Conservation (phyloP, 2,888 invertebrate genomes). For the Phoronis australis region DNA sequence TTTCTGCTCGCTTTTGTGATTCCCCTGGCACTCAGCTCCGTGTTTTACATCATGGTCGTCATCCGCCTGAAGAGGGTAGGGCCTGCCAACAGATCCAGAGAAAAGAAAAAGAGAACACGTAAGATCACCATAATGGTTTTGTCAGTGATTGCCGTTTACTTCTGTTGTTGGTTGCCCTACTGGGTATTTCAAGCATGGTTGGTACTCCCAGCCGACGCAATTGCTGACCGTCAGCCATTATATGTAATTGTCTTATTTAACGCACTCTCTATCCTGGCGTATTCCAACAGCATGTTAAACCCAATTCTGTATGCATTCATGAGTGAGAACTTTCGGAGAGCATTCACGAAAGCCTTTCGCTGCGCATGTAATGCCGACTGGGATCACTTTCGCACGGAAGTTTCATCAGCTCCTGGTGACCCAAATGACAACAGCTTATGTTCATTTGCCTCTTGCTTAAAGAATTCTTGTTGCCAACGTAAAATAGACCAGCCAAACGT, state of each 20-base stretch:
- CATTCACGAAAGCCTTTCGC: constrained; percentile 45
- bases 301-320: constrained; percentile 50
- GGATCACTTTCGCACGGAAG: too few relatives aligned
- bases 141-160: constrained; percentile 45
- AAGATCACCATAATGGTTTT: constrained; percentile 49
- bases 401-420: too few relatives aligned
- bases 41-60: constrained; percentile 48
- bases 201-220: too few relatives aligned
- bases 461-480: too few relatives aligned
- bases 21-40: constrained; percentile 42
- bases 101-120: constrained; percentile 26
- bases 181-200: constrained; percentile 45
- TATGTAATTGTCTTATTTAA: constrained; percentile 24
- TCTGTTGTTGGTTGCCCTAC: constrained; percentile 50
- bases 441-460: too few relatives aligned
- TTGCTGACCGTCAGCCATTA: neutral
- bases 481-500: too few relatives aligned
- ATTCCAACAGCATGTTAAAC: constrained; percentile 49
- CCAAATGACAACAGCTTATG: too few relatives aligned
- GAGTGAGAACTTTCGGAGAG: constrained; percentile 48
- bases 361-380: neutral
- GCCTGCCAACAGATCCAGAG: constrained; percentile 42
- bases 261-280: constrained; percentile 43
- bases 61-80: constrained; percentile 42
- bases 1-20: constrained; percentile 45